phyloP scores from a whole-genome alignment of 2,113 vertebrate genomes.

The Carassius auratus region DNA sequence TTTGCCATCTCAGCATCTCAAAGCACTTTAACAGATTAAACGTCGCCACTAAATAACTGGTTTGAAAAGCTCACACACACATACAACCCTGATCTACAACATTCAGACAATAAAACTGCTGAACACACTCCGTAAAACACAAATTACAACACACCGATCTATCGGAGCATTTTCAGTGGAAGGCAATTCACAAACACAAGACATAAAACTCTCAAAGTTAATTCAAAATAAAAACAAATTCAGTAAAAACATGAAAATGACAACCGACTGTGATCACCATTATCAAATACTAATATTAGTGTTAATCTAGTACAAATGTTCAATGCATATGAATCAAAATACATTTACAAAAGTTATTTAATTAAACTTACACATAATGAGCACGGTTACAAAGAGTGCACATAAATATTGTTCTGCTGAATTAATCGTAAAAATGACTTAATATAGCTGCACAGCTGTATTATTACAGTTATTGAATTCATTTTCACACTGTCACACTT shows the following conservation, averaged over 20 bases:
- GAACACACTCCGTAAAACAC: not conserved
- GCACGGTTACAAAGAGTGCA: not conserved
- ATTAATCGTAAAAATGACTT: not conserved
- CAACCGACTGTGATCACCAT: not conserved
- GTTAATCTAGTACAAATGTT: not conserved
- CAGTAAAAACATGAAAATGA: not conserved
- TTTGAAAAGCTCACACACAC: not conserved
- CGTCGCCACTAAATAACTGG: slow-evolving; percentile 17
- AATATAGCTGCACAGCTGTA: not conserved
- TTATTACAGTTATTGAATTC: not conserved
- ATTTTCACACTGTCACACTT: slow-evolving; percentile 25
- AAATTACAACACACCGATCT: not conserved
- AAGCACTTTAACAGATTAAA: slow-evolving; percentile 29
- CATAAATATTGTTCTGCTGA: not conserved
- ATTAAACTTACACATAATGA: not conserved
- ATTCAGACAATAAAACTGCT: slow-evolving; percentile 9
- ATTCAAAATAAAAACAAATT: not conserved
- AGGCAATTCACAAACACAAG: not conserved
- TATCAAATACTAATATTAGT: not conserved
- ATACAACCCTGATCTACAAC: slow-evolving; percentile 6
- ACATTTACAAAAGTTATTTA: not conserved
- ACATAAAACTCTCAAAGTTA: not conserved
- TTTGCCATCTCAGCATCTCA: slow-evolving; percentile 17
- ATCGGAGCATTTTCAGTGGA: not conserved
- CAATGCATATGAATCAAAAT: not conserved